Base-by-base conservation (phyloP, 2,113 vertebrate species). In the Phalacrocorax carbo region DNA sequence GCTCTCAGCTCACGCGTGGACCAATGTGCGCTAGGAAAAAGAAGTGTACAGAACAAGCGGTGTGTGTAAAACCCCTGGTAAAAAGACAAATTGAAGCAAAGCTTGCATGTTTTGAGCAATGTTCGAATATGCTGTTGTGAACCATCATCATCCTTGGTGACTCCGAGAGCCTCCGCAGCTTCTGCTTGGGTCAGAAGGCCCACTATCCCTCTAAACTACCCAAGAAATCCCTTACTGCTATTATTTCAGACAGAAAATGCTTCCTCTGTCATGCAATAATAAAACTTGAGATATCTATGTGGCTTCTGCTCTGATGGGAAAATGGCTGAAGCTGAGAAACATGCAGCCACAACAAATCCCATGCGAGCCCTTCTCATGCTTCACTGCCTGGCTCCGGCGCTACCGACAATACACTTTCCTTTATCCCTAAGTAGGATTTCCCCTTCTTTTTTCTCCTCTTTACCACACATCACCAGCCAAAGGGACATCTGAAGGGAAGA, bases 271-370 rank as follows among this genome's bases (percentile, higher is more conserved):
- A 23, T 0, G 9, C 61, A 82, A 34, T 65, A 52, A 70, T 55
- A 58, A 42, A 75, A 82, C 3, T 15, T 1, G 3, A 89, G 90
- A 4, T 64, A 42, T 44, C 48, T 52, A 32, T 13, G 57, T 34
- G 62, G 66, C 66, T 92, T 72, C 73, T 75, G 4, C 60, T 70
- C 34, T 48, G 81, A 91, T 0, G 5, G 64, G n/a, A 64, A 42
- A 71, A 68, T 0, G 8, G 52, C 14, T 1, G 3, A 70, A 73
- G 60, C 54, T 9, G 46, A 79, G 55, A 29, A 64, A 61, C 1
- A 7, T 0, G 2, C 1, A 5, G 64, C 60, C 0, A 0, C 51
- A 18, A 13, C 0, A 38, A 84, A 62, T 40, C 73, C 77, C 0
- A 0, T 3, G 13, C 0, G 1, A 84, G 84, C 9, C 49, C 69